These are phyloP conservation scores for Odontocolon sp. DNA, from an alignment of 2,888 invertebrate species.

Conservation along the genomic window DNA sequence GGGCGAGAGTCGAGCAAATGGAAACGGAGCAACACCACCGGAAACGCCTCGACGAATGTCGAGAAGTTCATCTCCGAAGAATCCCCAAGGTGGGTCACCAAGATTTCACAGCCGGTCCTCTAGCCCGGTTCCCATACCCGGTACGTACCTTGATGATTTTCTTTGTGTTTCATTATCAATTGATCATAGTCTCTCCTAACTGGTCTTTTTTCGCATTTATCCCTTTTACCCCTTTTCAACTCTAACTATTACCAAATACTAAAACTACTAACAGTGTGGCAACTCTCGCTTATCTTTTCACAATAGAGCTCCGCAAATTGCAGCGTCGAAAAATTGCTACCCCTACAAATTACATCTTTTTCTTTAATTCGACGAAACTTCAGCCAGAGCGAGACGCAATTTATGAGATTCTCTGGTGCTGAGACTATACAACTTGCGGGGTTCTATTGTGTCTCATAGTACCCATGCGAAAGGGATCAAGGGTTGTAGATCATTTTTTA, in stretches of 20 bases:
- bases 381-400: too few species aligned
- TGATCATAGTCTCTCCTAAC: conserved; percentile 29
- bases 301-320: too few species aligned
- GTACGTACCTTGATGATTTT: conserved; percentile 75
- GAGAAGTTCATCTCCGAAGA: conserved; percentile 82
- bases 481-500: conserved; percentile 38
- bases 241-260: conserved; percentile 14
- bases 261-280: conserved; percentile 6
- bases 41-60: conserved; percentile 84
- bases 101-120: conserved; percentile 83
- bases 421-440: too few species aligned
- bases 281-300: conserved; percentile 34
- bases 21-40: conserved; percentile 88
- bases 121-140: conserved; percentile 85
- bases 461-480: conserved; percentile 54
- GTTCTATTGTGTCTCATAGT: conserved; percentile 28
- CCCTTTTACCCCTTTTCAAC: conserved; percentile 21
- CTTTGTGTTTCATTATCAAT: conserved; percentile 5
- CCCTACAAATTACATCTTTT: too few species aligned
- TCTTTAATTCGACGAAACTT: too few species aligned
- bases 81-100: conserved; percentile 81
- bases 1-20: conserved; percentile 89
- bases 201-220: conserved; percentile 50
- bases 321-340: too few species aligned
- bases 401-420: too few species aligned